A percentile compares a stretch with the other conserved stretches of the same genome.
phyloP scores from a whole-genome alignment of 2,888 invertebrate species.

The Synanthedon andrenaeformis region DNA sequence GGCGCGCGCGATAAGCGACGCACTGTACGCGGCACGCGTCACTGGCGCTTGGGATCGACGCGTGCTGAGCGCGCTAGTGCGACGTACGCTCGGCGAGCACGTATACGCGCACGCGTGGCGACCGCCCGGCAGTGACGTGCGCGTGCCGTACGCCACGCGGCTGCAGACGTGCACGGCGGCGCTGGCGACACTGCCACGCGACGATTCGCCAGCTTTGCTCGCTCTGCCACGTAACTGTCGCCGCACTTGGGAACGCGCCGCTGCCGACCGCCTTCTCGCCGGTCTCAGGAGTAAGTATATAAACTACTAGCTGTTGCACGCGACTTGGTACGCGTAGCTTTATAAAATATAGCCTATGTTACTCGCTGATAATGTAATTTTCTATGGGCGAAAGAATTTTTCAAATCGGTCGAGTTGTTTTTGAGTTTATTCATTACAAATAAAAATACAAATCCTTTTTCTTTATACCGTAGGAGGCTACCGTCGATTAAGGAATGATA shows the following conservation, averaged over 20 bases:
- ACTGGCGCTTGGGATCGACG: slow-evolving; percentile 27
- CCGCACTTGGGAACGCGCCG: slow-evolving; percentile 82
- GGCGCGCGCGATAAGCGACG: slow-evolving; percentile 23
- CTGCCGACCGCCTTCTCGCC: slow-evolving; percentile 70
- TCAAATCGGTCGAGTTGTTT: no score
- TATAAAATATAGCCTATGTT: no score
- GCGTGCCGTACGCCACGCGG: slow-evolving; percentile 37
- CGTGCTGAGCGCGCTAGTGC: slow-evolving; percentile 24
- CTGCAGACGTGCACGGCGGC: slow-evolving; percentile 47
- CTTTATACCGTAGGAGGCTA: no score
- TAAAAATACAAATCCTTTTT: no score
- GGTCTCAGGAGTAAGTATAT: slow-evolving; percentile 67
- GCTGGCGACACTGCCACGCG: slow-evolving; percentile 76
- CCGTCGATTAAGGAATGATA: no score
- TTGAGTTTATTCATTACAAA: no score
- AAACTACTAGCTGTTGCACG: no score
- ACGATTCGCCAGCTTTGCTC: slow-evolving; percentile 81
- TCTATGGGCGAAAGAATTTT: no score
- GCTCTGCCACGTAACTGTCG: slow-evolving; percentile 91
- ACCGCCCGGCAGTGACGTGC: slow-evolving; percentile 15
- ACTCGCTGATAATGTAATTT: no score
- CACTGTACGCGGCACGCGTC: slow-evolving; percentile 47
- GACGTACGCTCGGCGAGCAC: slow-evolving; percentile 16
- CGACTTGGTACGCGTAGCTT: no score
- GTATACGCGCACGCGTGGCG: slow-evolving; percentile 17